Percentiles rank a stretch among this genome's conserved stretches.
Evolutionary conservation across 2,888 invertebrate species (phyloP).

Genomic region (Pyrrhia umbra): DNA sequence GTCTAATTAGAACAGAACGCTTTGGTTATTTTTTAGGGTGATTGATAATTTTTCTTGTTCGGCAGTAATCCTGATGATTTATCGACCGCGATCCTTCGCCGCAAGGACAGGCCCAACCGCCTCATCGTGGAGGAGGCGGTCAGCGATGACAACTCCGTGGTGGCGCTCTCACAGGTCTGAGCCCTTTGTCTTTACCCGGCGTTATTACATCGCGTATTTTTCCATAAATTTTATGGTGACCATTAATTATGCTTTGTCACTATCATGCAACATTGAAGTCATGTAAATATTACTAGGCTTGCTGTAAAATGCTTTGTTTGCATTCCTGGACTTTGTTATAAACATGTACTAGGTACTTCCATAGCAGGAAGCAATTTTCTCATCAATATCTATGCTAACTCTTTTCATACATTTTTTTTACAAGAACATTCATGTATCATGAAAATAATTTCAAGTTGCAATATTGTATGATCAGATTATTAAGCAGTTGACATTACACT

Average conservation of each 20-base stretch:
- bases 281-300: slow-evolving; percentile 12
- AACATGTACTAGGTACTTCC: background rate
- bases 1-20: slow-evolving; percentile 6
- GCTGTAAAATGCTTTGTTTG: background rate
- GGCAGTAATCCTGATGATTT: slow-evolving; percentile 94
- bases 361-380: background rate
- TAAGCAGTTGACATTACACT: slow-evolving; percentile 12
- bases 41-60: slow-evolving; percentile 65
- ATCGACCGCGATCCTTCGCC: slow-evolving; percentile 99
- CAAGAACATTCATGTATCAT: no score
- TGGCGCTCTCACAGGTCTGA: slow-evolving; percentile 97
- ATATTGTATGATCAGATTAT: background rate
- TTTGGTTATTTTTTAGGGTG: slow-evolving; percentile 54
- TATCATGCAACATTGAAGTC: slow-evolving; percentile 14
- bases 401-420: no score
- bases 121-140: slow-evolving; percentile 99
- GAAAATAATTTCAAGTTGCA: background rate
- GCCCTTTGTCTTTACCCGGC: slow-evolving; percentile 45
- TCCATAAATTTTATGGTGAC: slow-evolving; percentile 19
- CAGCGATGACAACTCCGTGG: slow-evolving; percentile 99
- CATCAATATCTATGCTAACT: no score
- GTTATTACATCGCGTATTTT: slow-evolving; percentile 11
- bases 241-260: slow-evolving; percentile 59
- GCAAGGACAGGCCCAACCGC: slow-evolving; percentile 99
- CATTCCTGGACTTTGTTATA: background rate